Conservation (phyloP, 2,113 vertebrate genomes). For the Girardinichthys multiradiatus region DNA sequence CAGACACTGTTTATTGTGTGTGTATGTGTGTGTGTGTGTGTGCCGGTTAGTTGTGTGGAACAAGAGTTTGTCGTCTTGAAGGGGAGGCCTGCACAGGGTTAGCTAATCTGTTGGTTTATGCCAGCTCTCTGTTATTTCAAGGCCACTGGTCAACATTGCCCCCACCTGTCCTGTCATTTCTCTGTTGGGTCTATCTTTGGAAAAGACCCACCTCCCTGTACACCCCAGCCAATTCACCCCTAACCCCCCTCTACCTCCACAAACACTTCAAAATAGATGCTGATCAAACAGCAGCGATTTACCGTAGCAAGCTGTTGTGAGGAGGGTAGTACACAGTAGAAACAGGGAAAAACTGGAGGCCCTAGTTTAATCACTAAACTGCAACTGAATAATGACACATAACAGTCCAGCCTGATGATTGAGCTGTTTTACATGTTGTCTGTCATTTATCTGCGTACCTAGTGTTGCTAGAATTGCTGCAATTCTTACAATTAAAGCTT, state of each 20-base stretch:
- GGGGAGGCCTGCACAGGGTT: constrained; percentile 53
- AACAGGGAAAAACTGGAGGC: background rate
- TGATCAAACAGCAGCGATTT: constrained; percentile 19
- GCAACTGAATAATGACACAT: background rate
- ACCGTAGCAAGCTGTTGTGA: constrained; percentile 8
- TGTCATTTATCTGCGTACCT: no score
- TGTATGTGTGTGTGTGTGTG: no score
- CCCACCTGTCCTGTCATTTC: constrained; percentile 84
- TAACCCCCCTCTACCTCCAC: constrained; percentile 12
- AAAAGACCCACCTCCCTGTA: constrained; percentile 23
- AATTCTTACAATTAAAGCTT: no score
- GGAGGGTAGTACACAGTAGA: background rate
- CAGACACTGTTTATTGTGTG: no score
- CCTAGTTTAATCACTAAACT: background rate
- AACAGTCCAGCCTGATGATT: no score
- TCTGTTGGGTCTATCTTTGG: constrained; percentile 78
- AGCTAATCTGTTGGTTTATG: constrained; percentile 79
- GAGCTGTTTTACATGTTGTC: no score
- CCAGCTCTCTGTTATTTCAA: constrained; percentile 79
- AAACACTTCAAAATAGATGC: constrained; percentile 63
- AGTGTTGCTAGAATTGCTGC: no score
- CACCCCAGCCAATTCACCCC: background rate
- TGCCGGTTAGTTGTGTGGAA: constrained; percentile 27
- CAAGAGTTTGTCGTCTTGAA: constrained; percentile 22
- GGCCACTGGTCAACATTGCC: constrained; percentile 58